phyloP scores from a whole-genome alignment of 2,797 vertebrate species.

The Schizopygopsis malacanthus region DNA sequence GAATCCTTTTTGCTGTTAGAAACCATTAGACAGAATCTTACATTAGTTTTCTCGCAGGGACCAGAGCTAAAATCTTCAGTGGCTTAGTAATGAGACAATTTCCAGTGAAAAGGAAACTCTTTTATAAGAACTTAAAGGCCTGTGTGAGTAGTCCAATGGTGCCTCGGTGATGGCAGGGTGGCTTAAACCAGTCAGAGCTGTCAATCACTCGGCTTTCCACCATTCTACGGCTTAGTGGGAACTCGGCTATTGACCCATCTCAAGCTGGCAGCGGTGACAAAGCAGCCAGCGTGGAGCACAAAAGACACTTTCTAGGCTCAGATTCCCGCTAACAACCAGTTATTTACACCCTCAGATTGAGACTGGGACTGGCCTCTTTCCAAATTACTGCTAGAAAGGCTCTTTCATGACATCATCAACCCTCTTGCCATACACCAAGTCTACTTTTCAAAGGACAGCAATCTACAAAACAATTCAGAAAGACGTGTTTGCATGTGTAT shows the following conservation, averaged over 20 bases:
- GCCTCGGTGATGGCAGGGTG: slow-evolving; percentile 62
- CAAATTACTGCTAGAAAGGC: slow-evolving; percentile 63
- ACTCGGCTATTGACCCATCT: slow-evolving; percentile 72
- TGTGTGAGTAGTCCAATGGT: slow-evolving; percentile 71
- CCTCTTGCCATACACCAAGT: slow-evolving; percentile 17
- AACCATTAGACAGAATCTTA: slow-evolving; percentile 34
- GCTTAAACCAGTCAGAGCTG: slow-evolving; percentile 62
- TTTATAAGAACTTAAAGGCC: slow-evolving; percentile 30
- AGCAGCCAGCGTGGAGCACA: slow-evolving; percentile 61
- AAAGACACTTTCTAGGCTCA: slow-evolving; percentile 61
- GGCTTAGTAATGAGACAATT: slow-evolving; percentile 22
- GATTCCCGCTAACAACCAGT: slow-evolving; percentile 65
- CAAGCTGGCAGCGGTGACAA: slow-evolving; percentile 70
- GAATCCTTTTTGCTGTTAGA: not conserved
- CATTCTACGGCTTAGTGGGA: slow-evolving; percentile 75
- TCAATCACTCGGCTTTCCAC: slow-evolving; percentile 66
- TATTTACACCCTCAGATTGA: slow-evolving; percentile 66
- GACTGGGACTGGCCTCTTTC: slow-evolving; percentile 59
- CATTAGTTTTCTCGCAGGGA: not conserved
- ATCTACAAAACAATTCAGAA: slow-evolving; percentile 23
- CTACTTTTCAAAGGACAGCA: slow-evolving; percentile 24
- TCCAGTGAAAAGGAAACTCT: slow-evolving; percentile 18
- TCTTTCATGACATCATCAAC: slow-evolving; percentile 66
- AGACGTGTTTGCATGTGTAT: not conserved
- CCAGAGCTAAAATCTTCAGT: slow-evolving; percentile 28